Percentiles rank a stretch among this genome's conserved stretches.
These are phyloP conservation scores for Vireo griseus DNA, from an alignment of 2,797 vertebrate species.

Conservation along the genomic window DNA sequence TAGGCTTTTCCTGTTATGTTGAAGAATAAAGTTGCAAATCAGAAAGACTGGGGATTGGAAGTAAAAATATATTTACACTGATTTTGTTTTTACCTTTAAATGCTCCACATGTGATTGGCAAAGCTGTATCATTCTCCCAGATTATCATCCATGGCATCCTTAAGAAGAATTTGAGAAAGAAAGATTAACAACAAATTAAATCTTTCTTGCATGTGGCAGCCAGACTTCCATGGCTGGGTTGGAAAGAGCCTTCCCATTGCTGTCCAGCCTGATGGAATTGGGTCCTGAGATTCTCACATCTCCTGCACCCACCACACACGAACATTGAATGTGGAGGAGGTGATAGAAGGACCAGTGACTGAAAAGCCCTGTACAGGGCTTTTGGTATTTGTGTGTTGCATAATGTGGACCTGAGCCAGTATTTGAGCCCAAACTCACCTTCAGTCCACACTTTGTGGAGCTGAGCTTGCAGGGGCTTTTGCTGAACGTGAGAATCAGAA, in stretches of 20 bases:
- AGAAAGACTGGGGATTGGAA: not conserved
- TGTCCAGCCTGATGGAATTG: not conserved
- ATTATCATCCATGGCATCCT: not conserved
- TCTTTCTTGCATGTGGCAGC: not conserved
- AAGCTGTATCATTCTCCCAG: not conserved
- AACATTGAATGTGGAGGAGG: not conserved
- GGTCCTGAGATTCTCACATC: not conserved
- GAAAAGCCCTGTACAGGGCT: not conserved
- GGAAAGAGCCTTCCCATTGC: not conserved
- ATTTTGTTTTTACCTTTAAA: not conserved
- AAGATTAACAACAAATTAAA: not conserved
- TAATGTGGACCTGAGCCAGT: not conserved
- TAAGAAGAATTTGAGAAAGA: not conserved
- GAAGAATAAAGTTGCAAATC: not conserved
- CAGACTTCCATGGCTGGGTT: not conserved
- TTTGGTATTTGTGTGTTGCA: rapidly evolving
- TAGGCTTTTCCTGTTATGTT: conserved; percentile 7
- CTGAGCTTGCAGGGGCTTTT: not conserved
- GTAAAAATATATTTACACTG: not conserved
- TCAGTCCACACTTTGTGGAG: not conserved
- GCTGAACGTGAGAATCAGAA: not conserved
- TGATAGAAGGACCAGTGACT: not conserved
- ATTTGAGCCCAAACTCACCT: not conserved
- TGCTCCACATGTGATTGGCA: not conserved
- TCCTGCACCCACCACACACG: rapidly evolving